Percentiles rank a stretch among this genome's conserved stretches.
These are phyloP conservation scores for Hydractinia echinata DNA, from an alignment of 30 jellyfish, hydroid and myxozoan genomes.

Conservation along the genomic window DNA sequence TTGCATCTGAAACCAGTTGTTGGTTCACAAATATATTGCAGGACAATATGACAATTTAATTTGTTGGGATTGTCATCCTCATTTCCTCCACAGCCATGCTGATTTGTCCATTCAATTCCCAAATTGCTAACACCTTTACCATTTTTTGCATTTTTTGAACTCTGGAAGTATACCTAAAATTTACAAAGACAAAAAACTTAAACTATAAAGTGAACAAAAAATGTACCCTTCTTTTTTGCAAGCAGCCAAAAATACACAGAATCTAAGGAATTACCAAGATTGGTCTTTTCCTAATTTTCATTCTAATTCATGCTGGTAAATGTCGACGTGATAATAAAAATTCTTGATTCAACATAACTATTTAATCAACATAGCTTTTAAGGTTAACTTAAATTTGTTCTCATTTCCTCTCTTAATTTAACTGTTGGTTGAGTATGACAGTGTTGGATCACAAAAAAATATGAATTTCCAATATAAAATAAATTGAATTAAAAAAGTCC, in stretches of 20 bases:
- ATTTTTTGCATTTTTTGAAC: conserved; percentile 28
- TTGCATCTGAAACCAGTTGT: conserved; percentile 5
- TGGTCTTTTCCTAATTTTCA: too few species aligned
- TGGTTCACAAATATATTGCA: conserved; percentile 74
- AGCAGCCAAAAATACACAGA: too few species aligned
- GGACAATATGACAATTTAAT: conserved; percentile 71
- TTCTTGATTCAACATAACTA: too few species aligned
- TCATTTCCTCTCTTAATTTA: too few species aligned
- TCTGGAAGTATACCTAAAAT: conserved; percentile 45
- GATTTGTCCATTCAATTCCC: conserved; percentile 83
- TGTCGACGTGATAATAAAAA: too few species aligned
- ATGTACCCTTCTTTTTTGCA: too few species aligned
- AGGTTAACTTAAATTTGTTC: too few species aligned
- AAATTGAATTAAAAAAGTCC: neutral
- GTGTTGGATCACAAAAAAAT: neutral
- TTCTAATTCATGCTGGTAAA: too few species aligned
- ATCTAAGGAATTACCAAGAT: too few species aligned
- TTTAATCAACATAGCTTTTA: too few species aligned
- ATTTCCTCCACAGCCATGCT: conserved; percentile 97
- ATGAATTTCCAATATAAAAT: neutral
- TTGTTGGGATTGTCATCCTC: conserved; percentile 88
- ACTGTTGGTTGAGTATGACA: too few species aligned
- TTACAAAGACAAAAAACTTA: neutral
- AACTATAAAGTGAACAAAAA: too few species aligned
- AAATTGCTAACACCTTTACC: conserved; percentile 47